Conservation (phyloP, 2,797 vertebrate species). For the Sebastes melanostomus region DNA sequence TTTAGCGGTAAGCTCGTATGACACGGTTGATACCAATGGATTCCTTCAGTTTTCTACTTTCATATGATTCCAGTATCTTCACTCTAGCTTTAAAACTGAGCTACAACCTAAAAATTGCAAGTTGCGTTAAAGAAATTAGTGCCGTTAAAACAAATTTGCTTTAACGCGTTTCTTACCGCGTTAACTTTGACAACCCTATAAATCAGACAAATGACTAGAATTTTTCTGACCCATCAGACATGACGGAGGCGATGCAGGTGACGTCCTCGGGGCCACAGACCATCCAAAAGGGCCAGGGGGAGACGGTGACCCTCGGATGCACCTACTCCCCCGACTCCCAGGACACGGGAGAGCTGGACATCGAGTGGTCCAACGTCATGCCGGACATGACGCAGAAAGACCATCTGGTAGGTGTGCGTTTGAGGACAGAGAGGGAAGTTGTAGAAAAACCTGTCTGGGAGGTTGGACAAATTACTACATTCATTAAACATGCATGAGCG, state of each 20-base stretch:
- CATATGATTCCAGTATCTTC: too few species aligned
- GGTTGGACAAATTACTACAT: neutral
- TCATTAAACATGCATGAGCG: neutral
- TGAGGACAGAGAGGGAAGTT: neutral
- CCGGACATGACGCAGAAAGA: conserved; percentile 87
- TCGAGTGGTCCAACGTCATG: conserved; percentile 89
- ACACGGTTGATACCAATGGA: too few species aligned
- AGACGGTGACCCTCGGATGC: conserved; percentile 83
- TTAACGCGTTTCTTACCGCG: too few species aligned
- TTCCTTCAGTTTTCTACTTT: too few species aligned
- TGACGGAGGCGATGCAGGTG: conserved; percentile 82
- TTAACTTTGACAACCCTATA: too few species aligned
- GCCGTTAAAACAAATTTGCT: too few species aligned
- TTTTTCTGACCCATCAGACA: conserved; percentile 28
- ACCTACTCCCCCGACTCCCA: conserved; percentile 78
- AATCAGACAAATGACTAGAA: neutral
- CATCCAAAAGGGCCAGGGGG: conserved; percentile 82
- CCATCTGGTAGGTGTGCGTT: conserved; percentile 80
- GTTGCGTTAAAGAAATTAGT: too few species aligned
- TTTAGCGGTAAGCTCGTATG: too few species aligned
- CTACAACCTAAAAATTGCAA: too few species aligned
- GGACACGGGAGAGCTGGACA: conserved; percentile 88
- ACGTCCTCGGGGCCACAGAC: conserved; percentile 85
- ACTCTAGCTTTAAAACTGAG: too few species aligned
- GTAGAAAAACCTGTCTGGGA: neutral